These are phyloP conservation scores for Diabrotica undecimpunctata DNA, from an alignment of 1,140 invertebrate species.

Conservation along the genomic window DNA sequence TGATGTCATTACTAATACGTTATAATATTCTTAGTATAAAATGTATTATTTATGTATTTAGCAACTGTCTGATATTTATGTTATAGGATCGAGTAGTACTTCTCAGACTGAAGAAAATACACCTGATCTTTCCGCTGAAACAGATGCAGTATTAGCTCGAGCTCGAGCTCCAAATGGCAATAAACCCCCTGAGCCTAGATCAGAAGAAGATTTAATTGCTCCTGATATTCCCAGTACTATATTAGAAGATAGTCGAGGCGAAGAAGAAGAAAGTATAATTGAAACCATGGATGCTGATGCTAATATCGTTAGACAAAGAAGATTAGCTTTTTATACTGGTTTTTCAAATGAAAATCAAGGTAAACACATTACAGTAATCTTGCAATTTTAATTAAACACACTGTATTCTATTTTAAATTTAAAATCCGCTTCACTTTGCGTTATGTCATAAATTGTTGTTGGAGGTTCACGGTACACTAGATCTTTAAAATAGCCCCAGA, in stretches of 20 bases:
- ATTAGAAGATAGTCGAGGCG: background rate
- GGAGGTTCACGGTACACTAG: too few species aligned
- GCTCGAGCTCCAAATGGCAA: background rate
- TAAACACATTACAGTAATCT: background rate
- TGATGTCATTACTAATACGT: too few species aligned
- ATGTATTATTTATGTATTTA: too few species aligned
- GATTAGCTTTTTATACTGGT: constrained; percentile 40
- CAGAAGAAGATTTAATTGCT: background rate
- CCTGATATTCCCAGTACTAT: background rate
- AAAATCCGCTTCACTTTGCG: too few species aligned
- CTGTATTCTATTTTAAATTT: too few species aligned
- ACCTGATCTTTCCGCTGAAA: background rate
- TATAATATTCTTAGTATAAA: too few species aligned
- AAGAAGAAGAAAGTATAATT: constrained; percentile 52
- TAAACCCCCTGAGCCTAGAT: background rate
- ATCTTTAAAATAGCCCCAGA: too few species aligned
- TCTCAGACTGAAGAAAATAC: background rate
- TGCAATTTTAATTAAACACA: background rate
- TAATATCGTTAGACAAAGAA: constrained; percentile 33
- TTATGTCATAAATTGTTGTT: too few species aligned
- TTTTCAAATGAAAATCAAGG: background rate
- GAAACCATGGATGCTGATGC: constrained; percentile 52
- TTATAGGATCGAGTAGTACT: background rate
- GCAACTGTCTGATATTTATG: background rate
- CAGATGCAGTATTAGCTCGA: background rate